Evolutionary conservation across 2,797 vertebrate species (phyloP).

Genomic region (Pyrrhura leucotis): DNA sequence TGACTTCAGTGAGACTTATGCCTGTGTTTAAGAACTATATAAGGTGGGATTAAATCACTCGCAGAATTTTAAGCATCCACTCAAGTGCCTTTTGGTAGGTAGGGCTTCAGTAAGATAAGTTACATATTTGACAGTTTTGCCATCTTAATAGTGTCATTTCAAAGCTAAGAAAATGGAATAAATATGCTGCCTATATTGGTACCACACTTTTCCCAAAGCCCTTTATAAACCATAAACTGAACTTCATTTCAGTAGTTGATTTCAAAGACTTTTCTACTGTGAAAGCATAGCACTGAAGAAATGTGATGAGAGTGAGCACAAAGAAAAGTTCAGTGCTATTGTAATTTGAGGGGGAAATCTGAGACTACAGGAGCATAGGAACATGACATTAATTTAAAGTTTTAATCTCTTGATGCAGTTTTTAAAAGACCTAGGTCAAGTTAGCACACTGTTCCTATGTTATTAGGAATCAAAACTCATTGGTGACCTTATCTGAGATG

Average conservation of each 20-base stretch:
- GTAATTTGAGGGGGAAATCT: not conserved
- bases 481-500: not conserved
- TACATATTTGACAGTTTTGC: constrained; percentile 11
- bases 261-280: constrained; percentile 11
- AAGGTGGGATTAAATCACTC: constrained; percentile 33
- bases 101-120: not conserved
- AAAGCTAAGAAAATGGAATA: constrained; percentile 28
- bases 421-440: not conserved
- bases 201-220: constrained; percentile 5
- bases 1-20: constrained; percentile 35
- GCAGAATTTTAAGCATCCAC: constrained; percentile 41
- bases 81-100: constrained; percentile 11
- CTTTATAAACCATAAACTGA: constrained; percentile 52
- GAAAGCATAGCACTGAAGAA: not conserved
- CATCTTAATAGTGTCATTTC: constrained; percentile 7
- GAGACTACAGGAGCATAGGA: not conserved
- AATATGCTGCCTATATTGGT: constrained; percentile 34
- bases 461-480: not conserved
- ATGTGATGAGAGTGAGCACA: not conserved
- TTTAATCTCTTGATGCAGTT: not conserved
- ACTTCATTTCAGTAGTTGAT: constrained; percentile 27
- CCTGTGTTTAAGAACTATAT: not conserved
- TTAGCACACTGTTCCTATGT: not conserved
- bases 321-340: not conserved
- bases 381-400: not conserved